Conservation (phyloP, 2,888 invertebrate species). For the Doris montereyensis region DNA sequence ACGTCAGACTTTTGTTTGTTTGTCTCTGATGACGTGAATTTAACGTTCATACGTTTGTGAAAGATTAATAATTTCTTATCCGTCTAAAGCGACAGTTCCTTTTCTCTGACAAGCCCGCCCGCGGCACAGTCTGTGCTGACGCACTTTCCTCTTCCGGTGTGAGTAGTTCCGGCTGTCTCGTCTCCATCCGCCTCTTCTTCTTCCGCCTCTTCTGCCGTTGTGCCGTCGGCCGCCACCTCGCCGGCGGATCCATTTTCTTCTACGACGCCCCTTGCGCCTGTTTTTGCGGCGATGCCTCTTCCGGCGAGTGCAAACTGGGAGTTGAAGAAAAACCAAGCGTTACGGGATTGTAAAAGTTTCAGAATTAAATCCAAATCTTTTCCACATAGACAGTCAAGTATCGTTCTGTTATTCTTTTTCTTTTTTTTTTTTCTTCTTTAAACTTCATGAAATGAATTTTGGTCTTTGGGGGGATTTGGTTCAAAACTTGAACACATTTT, state of each 20-base stretch:
- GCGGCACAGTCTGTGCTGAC: not conserved
- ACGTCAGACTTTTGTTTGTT: too few species aligned
- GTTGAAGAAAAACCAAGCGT: slow-evolving; percentile 31
- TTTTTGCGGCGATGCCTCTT: slow-evolving; percentile 33
- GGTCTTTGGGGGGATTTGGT: too few species aligned
- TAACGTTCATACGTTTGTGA: too few species aligned
- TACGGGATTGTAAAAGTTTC: too few species aligned
- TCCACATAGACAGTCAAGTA: too few species aligned
- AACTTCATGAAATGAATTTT: too few species aligned
- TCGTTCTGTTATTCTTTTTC: too few species aligned
- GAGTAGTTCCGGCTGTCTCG: not conserved
- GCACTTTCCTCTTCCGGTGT: not conserved
- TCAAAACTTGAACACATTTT: too few species aligned
- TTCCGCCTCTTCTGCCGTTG: not conserved
- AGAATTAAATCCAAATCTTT: too few species aligned
- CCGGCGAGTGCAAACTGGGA: slow-evolving; percentile 14
- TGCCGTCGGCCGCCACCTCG: slow-evolving; percentile 16
- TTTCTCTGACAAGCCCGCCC: not conserved
- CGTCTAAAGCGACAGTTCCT: not conserved
- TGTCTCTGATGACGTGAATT: too few species aligned
- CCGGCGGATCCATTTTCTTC: slow-evolving; percentile 1
- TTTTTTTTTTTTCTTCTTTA: too few species aligned
- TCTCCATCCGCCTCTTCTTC: not conserved
- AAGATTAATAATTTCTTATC: not conserved
- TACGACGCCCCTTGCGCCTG: slow-evolving; percentile 22